Evolutionary conservation across 2,113 vertebrate species (phyloP), one percentile per base, ranked within the genome.

Genomic region (Pelvicachromis taeniatus): DNA sequence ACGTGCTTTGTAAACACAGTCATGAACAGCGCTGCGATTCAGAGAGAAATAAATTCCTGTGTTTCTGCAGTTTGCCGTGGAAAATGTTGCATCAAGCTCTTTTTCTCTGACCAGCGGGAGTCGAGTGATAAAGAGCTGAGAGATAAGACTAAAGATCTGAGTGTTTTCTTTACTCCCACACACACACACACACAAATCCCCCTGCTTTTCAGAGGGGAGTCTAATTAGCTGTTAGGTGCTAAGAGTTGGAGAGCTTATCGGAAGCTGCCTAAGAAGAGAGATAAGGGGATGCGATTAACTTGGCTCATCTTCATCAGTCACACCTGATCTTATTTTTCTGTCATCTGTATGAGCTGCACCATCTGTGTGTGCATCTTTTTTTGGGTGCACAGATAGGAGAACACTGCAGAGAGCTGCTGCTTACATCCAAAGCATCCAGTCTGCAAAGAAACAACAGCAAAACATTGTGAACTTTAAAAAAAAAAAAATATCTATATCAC

Each of bases 161-260:
- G 40, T 95, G 88, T 94, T 94, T 91, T 93, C 88, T 91, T 93
- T 88, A 53, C 63, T 55, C 21, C 33, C 77, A 45, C 42, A 5
- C 65, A 26, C 80, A 52, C 80, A 52, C 52, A 2, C 73, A 26
- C 77, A 40, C 70, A 77, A 65, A 52, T 75, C 56, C 55, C 23
- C 23, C 54, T 35, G 77, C 58, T 58, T 83, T 88, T 80, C 89
- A 81, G 79, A 45, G 82, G 84, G 84, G 87, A 87, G 84, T 75
- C 89, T 87, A 86, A 91, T 93, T 91, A 90, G 90, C 65, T 86
- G 81, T 77, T 84, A 85, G 89, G 91, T 89, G 92, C 78, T 88
- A 91, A 90, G 82, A 87, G 81, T 61, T 77, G 55, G 80, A 63
- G 79, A 85, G 86, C 87, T 94, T 95, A 94, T 93, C 90, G 6